phyloP scores from a whole-genome alignment of 2,797 vertebrate species.

The Sarcophilus harrisii region DNA sequence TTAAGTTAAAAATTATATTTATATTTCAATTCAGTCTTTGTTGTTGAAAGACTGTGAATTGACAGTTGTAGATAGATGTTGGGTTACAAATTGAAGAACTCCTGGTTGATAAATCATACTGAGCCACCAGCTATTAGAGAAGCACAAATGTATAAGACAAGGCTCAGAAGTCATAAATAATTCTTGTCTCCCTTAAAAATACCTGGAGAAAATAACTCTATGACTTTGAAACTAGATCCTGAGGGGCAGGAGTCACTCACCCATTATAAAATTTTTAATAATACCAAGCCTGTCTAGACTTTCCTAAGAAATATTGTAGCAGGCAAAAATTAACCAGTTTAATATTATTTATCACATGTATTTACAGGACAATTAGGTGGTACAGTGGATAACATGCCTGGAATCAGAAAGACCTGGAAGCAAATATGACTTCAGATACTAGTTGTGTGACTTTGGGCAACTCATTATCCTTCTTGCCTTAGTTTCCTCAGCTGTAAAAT shows the following conservation, averaged over 20 bases:
- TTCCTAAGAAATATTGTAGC: background rate
- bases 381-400: no score
- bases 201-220: background rate
- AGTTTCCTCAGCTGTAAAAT: no score
- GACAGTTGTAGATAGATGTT: background rate
- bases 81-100: background rate
- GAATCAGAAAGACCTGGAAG: no score
- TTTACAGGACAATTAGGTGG: no score
- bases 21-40: background rate
- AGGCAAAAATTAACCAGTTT: background rate
- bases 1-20: background rate
- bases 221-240: background rate
- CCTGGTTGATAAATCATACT: background rate
- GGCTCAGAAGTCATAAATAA: background rate
- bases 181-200: constrained; percentile 2
- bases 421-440: no score
- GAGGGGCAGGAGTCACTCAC: background rate
- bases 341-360: no score
- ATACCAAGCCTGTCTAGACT: background rate
- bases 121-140: background rate
- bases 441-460: no score
- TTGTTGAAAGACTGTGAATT: constrained; percentile 5
- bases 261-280: background rate
- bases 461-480: no score
- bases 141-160: background rate